Evolutionary conservation across 2,888 invertebrate genomes (phyloP), one percentile per base, ranked within the genome.

Genomic region (Caenorhabditis sp.): DNA sequence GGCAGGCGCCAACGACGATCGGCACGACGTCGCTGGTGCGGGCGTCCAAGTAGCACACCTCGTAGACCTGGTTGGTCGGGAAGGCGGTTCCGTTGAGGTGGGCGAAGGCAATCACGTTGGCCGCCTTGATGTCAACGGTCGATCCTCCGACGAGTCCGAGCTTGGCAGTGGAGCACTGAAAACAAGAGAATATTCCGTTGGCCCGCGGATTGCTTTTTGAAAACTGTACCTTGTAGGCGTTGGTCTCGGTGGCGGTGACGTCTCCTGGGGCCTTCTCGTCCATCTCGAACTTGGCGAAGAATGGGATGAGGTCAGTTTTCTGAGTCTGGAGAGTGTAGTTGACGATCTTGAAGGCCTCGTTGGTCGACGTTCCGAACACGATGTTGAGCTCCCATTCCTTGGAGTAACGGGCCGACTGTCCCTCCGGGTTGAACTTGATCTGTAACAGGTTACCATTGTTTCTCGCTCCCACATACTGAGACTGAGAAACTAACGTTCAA

Each of bases 1-100:
- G 92, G 56, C 95, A 94, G 89, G 95, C 94, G 15, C 98, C 99
- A 78, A 99, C 98, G 22, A 95, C 95, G 89, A 99, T 96, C 24
- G 98, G 98, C 70, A 99, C 96, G 79, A 95, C 92, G 91, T 97
- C 97, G 17, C 84, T 85, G 35, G 88, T 88, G 48, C 80, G 79
- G 39, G 80, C 52, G 75, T 88, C 88, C 32, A 79, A 56, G 32
- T 62, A 62, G 81, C 88, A 88, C 43, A 81, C 74, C 58, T 88
- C 84, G 78, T 78, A 87, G 11, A 73, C 78, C 65, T 85, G 85
- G 35, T 74, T 66, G 17, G 61, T 17, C 17, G 84, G 83, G 82
- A 86, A 85, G 2, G 63, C 37, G 53, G 71, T 75, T 11, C 62
- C 62, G 27, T 78, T 73, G 22, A 82, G 41, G 20, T 52, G 30